Base-by-base conservation (phyloP, 2,888 invertebrate genomes). In the Drosophila macrospina region DNA sequence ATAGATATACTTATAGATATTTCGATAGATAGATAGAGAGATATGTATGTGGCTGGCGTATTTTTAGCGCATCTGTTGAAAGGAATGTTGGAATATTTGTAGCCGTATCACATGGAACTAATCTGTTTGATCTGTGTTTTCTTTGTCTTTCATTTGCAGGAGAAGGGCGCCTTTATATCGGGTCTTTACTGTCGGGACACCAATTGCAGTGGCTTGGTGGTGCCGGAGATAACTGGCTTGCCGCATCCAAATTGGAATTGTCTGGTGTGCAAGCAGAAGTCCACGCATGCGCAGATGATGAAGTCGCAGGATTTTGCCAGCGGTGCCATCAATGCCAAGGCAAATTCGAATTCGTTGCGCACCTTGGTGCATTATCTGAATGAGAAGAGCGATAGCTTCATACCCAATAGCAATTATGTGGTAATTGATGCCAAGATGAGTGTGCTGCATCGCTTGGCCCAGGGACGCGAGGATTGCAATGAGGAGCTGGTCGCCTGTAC, bases 241-340 rank as follows among this genome's bases (percentile, higher is more conserved):
- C 93, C 93, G 62, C 91, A 92, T 7, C 94, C 95, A 0, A 89
- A 92, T 2, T 96, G 96, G 96, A 93, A 93, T 74, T 96, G 96
- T 88, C 92, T 94, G 78, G 93, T 92, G 78, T 96, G 96, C 90
- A 93, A 90, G 50, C 86, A 91, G 50, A 90, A 90, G 44, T 90
- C 91, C 0, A 80, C 89, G 37, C 88, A 91, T 54, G 86, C 86
- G 7, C 90, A 91, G 78, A 90, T 91, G 88, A 76, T 82, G 26
- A 92, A 92, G 66, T 84, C 90, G 2, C 91, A 92, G 78, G 91
- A 91, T 61, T 90, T 92, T 28, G 91, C 91, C 28, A 79, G 88
- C 4, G 90, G 91, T 2, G 88, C 90, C n/a, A 88, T 92, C n/a
- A 91, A 90, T 56, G 89, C 91, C 36, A 92, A 92, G 80, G 77